Conservation (phyloP, 2,797 vertebrate genomes). For the Leptatherina wallacei region DNA sequence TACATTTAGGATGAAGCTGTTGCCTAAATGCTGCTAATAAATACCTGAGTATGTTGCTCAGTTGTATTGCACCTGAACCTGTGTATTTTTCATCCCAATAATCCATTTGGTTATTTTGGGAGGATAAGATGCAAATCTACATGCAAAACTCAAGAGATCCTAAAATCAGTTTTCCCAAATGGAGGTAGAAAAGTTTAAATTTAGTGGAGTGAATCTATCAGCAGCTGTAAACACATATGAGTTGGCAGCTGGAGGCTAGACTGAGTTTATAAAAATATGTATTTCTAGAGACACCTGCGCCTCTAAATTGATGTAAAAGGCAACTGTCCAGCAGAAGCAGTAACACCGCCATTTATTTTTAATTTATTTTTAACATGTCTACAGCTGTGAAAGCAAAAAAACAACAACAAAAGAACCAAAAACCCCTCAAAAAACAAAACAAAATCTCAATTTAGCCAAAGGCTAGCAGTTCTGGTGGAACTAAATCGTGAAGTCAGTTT, state of each 20-base stretch:
- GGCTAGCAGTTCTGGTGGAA: slow-evolving; percentile 23
- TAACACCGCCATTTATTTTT: slow-evolving; percentile 2
- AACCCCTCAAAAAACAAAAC: too few relatives aligned
- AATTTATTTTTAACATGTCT: slow-evolving; percentile 33
- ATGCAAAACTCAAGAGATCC: slow-evolving; percentile 17
- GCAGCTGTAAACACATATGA: slow-evolving; percentile 13
- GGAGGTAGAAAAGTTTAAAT: slow-evolving; percentile 6
- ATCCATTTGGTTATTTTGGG: slow-evolving; percentile 26
- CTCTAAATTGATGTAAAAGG: slow-evolving; percentile 11
- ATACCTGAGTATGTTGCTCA: slow-evolving; percentile 22
- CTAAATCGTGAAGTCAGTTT: slow-evolving; percentile 28
- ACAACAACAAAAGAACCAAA: too few relatives aligned
- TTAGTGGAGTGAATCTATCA: slow-evolving; percentile 27
- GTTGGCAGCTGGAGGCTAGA: slow-evolving; percentile 3
- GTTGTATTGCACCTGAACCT: slow-evolving; percentile 34
- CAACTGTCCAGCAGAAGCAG: slow-evolving; percentile 13
- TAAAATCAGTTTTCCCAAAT: slow-evolving; percentile 22
- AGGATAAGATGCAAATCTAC: slow-evolving; percentile 46
- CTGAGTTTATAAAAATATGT: background rate
- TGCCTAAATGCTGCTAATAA: slow-evolving; percentile 18
- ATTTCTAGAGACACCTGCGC: background rate
- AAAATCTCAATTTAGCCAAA: slow-evolving; percentile 27
- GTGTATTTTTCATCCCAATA: slow-evolving; percentile 27
- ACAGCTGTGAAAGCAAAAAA: slow-evolving; percentile 30
- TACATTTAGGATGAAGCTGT: background rate